Conservation (phyloP, 2,888 invertebrate species). For the Phengaris arion region DNA sequence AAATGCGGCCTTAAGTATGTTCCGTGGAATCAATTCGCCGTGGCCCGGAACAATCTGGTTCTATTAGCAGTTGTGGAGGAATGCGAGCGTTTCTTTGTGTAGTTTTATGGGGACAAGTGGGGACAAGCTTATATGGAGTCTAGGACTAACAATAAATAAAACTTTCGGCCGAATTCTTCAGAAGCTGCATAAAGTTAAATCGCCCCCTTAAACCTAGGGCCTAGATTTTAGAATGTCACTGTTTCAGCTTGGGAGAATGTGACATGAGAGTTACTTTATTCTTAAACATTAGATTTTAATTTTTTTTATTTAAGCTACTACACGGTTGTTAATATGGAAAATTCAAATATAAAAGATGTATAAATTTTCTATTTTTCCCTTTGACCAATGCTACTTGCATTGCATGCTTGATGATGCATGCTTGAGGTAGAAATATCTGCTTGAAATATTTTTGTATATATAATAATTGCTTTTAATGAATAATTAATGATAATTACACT, state of each 20-base stretch:
- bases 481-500: constrained; percentile 5
- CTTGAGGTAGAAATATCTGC: background rate
- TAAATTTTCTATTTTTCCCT: background rate
- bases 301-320: no score
- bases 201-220: no score
- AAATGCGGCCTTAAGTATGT: constrained; percentile 72
- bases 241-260: no score
- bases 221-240: no score
- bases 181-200: no score
- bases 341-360: background rate
- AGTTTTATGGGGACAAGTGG: background rate
- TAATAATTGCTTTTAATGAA: background rate
- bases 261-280: no score
- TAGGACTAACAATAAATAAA: background rate
- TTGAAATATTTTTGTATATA: background rate
- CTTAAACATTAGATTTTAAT: no score
- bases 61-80: constrained; percentile 13
- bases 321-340: no score
- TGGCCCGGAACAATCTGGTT: constrained; percentile 31
- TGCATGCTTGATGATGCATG: no score
- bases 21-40: constrained; percentile 64
- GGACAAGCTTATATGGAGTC: background rate
- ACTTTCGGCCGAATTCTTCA: no score
- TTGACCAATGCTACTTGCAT: background rate
- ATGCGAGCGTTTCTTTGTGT: constrained; percentile 17